phyloP scores from a whole-genome alignment of 2,797 vertebrate species.

The Gambusia yucatana region DNA sequence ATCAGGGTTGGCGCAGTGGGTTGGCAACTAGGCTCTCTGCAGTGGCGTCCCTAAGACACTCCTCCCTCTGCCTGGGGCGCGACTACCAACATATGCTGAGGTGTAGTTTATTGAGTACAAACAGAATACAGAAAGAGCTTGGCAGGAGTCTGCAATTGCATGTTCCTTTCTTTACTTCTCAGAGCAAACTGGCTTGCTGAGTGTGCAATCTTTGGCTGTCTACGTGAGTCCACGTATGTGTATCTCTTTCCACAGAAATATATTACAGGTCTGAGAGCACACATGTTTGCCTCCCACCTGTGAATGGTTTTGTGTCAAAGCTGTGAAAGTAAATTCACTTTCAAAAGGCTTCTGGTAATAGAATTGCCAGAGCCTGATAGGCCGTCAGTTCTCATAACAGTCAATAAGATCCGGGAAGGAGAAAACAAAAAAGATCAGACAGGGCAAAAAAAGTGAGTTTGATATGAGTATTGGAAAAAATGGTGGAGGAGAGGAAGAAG shows the following conservation, averaged over 20 bases:
- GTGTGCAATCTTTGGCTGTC: slow-evolving; percentile 8
- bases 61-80: slow-evolving; percentile 50
- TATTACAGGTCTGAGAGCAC: not conserved
- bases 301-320: slow-evolving; percentile 16
- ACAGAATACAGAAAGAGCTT: slow-evolving; percentile 23
- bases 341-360: slow-evolving; percentile 64
- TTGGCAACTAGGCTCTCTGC: slow-evolving; percentile 75
- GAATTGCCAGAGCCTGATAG: slow-evolving; percentile 68
- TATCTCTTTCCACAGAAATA: slow-evolving; percentile 4
- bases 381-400: slow-evolving; percentile 73
- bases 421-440: slow-evolving; percentile 38
- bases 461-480: slow-evolving; percentile 23
- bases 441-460: slow-evolving; percentile 26
- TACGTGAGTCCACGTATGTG: slow-evolving; percentile 11
- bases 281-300: slow-evolving; percentile 15
- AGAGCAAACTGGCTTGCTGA: slow-evolving; percentile 19
- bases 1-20: slow-evolving; percentile 71
- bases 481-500: not conserved
- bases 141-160: not conserved
- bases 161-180: slow-evolving; percentile 8
- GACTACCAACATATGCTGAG: slow-evolving; percentile 60
- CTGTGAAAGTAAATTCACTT: slow-evolving; percentile 48
- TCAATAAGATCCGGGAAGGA: slow-evolving; percentile 45
- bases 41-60: slow-evolving; percentile 61
- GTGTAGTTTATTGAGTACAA: slow-evolving; percentile 53